Evolutionary conservation across 1,140 invertebrate species (phyloP).

Genomic region (Drosophila busckii): DNA sequence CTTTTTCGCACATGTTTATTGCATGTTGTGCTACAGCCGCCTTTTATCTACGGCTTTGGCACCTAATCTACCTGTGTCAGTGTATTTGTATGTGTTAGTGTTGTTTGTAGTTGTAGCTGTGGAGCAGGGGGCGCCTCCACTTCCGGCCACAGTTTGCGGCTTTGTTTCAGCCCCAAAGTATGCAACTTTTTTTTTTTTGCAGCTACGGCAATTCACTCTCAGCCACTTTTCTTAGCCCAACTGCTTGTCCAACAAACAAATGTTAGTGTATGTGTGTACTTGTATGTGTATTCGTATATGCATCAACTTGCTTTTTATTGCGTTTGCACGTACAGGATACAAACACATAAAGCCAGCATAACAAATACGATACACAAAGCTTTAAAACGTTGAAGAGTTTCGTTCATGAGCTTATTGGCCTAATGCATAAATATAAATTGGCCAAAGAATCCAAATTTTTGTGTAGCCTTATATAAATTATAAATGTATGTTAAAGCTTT

Average conservation of each 20-base stretch:
- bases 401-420: no score
- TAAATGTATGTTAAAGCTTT: no score
- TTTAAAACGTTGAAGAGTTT: no score
- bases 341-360: constrained; percentile 20
- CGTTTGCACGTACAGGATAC: constrained; percentile 45
- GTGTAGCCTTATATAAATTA: no score
- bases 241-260: not conserved
- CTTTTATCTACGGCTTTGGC: constrained; percentile 40
- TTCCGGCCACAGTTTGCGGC: constrained; percentile 51
- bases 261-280: constrained; percentile 1
- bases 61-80: constrained; percentile 39
- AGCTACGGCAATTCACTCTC: constrained; percentile 18
- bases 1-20: constrained; percentile 59
- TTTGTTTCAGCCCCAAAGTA: constrained; percentile 62
- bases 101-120: constrained; percentile 4
- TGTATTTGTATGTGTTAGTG: constrained; percentile 20
- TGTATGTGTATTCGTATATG: constrained; percentile 18
- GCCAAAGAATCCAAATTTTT: no score
- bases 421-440: no score
- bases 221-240: constrained; percentile 19
- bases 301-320: constrained; percentile 72
- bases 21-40: constrained; percentile 48
- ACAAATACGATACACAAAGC: no score
- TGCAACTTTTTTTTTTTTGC: constrained; percentile 47
- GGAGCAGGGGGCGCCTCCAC: constrained; percentile 41